These are phyloP conservation scores for Ophiothrix spiculata DNA, from an alignment of 35 echinoderm and acorn worm species.

Conservation along the genomic window DNA sequence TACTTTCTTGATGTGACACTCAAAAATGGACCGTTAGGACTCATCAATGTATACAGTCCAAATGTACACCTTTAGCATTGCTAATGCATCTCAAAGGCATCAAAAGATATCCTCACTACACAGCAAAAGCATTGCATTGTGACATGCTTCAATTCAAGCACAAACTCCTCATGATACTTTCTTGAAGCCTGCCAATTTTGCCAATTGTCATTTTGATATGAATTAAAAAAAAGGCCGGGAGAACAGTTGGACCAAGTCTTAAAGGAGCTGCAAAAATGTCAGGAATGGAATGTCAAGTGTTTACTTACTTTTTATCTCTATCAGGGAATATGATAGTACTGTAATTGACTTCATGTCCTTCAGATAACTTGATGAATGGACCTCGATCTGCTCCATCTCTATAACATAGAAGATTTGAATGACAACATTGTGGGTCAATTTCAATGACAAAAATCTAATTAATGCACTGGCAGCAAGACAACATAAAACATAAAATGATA, in stretches of 20 bases:
- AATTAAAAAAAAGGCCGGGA: not conserved
- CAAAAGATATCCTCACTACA: not conserved
- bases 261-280: too few relatives aligned
- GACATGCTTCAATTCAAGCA: too few relatives aligned
- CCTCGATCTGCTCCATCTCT: conserved; percentile 1
- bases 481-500: not conserved
- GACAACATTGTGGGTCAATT: too few relatives aligned
- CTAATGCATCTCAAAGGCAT: not conserved
- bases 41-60: not conserved
- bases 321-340: conserved; percentile 59
- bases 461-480: not conserved
- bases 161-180: too few relatives aligned
- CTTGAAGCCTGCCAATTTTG: too few relatives aligned
- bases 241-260: not conserved
- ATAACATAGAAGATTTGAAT: not conserved
- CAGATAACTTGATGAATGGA: conserved; percentile 33
- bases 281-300: not conserved
- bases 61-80: not conserved
- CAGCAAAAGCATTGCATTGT: too few relatives aligned
- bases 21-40: not conserved
- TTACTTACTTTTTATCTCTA: conserved; percentile 27
- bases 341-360: conserved; percentile 39
- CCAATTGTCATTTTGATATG: not conserved
- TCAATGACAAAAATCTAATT: too few relatives aligned
- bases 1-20: too few relatives aligned